phyloP scores from a whole-genome alignment of 2,888 invertebrate species.

The Exephanes ischioxanthus region DNA sequence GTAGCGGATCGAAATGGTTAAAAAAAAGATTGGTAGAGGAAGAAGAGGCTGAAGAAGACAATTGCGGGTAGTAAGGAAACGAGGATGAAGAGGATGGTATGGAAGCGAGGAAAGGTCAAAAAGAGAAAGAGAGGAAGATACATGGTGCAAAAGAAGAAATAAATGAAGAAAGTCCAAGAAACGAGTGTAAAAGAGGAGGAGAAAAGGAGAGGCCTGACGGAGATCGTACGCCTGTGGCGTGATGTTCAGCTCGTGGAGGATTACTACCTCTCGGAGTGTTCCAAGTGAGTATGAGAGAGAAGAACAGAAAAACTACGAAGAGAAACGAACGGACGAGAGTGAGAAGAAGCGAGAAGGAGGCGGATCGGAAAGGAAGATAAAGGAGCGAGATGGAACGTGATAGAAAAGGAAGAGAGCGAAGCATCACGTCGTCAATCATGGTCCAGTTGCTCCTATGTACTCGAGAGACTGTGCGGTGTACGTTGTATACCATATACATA shows the following conservation, averaged over 20 bases:
- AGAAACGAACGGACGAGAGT: constrained; percentile 35
- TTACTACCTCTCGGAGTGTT: constrained; percentile 77
- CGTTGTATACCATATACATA: constrained; percentile 38
- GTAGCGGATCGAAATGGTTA: constrained; percentile 61
- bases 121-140: constrained; percentile 49
- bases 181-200: constrained; percentile 61
- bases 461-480: constrained; percentile 53
- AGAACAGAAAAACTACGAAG: constrained; percentile 49
- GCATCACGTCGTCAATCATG: constrained; percentile 82
- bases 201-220: constrained; percentile 69
- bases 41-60: constrained; percentile 62
- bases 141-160: constrained; percentile 46
- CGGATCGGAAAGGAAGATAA: constrained; percentile 67
- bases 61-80: constrained; percentile 57
- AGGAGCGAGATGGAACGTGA: constrained; percentile 60
- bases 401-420: constrained; percentile 65
- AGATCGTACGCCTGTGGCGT: constrained; percentile 78
- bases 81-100: constrained; percentile 49
- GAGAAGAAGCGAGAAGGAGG: constrained; percentile 63
- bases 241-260: constrained; percentile 79
- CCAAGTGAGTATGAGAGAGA: constrained; percentile 52
- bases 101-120: constrained; percentile 45
- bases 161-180: constrained; percentile 47
- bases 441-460: constrained; percentile 82
- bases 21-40: constrained; percentile 63